Evolutionary conservation across 2,797 vertebrate species (phyloP).

Genomic region (Paedocypris micromegethes): DNA sequence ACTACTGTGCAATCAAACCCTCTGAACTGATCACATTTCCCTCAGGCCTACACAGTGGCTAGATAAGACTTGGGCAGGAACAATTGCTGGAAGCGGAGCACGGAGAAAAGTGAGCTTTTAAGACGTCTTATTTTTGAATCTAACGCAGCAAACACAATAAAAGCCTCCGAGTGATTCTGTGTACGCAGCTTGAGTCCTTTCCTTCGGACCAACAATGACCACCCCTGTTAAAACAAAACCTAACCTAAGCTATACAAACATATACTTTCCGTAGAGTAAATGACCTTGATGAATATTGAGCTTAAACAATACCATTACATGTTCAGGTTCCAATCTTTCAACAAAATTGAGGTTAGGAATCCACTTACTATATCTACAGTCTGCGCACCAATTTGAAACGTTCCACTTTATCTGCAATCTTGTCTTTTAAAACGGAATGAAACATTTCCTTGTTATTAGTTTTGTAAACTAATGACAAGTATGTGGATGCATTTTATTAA

Average conservation of each 20-base stretch:
- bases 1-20: slow-evolving; percentile 42
- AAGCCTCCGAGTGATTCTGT: slow-evolving; percentile 51
- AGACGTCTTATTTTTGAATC: slow-evolving; percentile 66
- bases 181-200: slow-evolving; percentile 58
- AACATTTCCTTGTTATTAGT: too few species aligned
- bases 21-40: slow-evolving; percentile 53
- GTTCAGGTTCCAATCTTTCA: slow-evolving; percentile 6
- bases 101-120: slow-evolving; percentile 60
- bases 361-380: too few species aligned
- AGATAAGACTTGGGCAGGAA: slow-evolving; percentile 65
- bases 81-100: slow-evolving; percentile 73
- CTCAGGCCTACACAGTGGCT: slow-evolving; percentile 50
- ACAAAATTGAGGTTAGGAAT: not conserved
- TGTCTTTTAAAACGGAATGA: too few species aligned
- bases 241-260: slow-evolving; percentile 25
- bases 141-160: slow-evolving; percentile 57
- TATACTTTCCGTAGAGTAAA: slow-evolving; percentile 40
- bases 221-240: slow-evolving; percentile 50
- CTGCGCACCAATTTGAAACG: too few species aligned
- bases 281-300: slow-evolving; percentile 30
- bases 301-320: slow-evolving; percentile 37
- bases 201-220: slow-evolving; percentile 50
- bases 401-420: too few species aligned
- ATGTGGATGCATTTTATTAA: too few species aligned
- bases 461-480: too few species aligned